These are phyloP conservation scores for Manis pentadactyla DNA, from an alignment of 2,797 vertebrate species.

Conservation along the genomic window DNA sequence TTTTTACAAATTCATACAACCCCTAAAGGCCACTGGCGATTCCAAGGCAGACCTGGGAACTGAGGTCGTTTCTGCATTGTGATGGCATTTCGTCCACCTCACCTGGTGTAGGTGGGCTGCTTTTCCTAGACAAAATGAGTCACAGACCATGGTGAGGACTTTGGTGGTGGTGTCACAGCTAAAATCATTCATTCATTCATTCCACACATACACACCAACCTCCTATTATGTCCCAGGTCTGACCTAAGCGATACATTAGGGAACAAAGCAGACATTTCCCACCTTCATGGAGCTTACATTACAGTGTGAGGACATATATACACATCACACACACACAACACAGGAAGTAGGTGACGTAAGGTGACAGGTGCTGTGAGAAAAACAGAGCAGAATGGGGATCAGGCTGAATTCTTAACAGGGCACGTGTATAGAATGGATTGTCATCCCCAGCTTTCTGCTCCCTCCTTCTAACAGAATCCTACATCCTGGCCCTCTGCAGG, in stretches of 20 bases:
- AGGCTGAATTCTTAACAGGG: too few species aligned
- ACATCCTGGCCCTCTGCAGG: background rate
- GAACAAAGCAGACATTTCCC: background rate
- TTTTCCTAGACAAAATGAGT: background rate
- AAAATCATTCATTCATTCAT: background rate
- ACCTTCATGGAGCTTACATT: fast-evolving
- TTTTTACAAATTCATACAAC: conserved; percentile 50
- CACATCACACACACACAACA: background rate
- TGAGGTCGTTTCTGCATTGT: background rate
- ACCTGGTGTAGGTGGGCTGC: fast-evolving
- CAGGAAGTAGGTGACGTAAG: background rate
- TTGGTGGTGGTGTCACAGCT: background rate
- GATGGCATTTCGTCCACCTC: background rate
- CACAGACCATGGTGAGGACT: background rate
- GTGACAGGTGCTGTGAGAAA: too few species aligned
- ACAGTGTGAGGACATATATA: background rate
- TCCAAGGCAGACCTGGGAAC: background rate
- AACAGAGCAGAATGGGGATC: background rate
- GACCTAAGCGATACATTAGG: background rate
- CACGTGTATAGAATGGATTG: fast-evolving
- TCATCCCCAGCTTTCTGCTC: background rate
- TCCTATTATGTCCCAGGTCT: background rate
- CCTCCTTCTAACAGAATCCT: background rate
- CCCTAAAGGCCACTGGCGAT: background rate
- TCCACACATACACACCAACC: background rate